These are phyloP conservation scores for Dryobates pubescens DNA, from an alignment of 2,797 vertebrate genomes.

Conservation along the genomic window DNA sequence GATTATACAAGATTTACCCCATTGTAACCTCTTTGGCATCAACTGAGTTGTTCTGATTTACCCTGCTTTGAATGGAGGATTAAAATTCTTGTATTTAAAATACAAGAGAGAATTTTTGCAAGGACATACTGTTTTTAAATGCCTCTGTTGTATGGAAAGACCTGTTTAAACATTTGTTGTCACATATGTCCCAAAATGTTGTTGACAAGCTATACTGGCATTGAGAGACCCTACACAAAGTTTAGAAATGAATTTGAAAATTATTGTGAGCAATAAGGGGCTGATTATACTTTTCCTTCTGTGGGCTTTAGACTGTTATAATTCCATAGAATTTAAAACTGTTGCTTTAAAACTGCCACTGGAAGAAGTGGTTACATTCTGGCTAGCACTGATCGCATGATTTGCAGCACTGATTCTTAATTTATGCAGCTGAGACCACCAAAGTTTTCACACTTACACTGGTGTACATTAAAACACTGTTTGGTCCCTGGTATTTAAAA, in stretches of 20 bases:
- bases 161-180: conserved; percentile 64
- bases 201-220: conserved; percentile 69
- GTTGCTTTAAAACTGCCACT: neutral
- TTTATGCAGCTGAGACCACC: neutral
- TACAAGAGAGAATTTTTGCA: conserved; percentile 37
- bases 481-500: neutral
- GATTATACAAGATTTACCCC: neutral
- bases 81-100: conserved; percentile 58
- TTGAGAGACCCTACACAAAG: conserved; percentile 65
- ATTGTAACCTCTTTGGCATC: neutral
- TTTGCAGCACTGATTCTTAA: neutral
- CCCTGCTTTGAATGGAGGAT: conserved; percentile 26
- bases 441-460: neutral
- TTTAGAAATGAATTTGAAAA: conserved; percentile 57
- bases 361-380: neutral
- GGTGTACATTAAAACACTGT: neutral
- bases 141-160: conserved; percentile 29
- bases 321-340: conserved; percentile 36
- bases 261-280: conserved; percentile 19
- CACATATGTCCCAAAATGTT: conserved; percentile 67
- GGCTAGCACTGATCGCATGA: neutral
- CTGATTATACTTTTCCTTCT: conserved; percentile 53
- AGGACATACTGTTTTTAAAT: conserved; percentile 43
- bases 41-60: conserved; percentile 17
- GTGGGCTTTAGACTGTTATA: neutral